Base-by-base conservation (phyloP, 2,113 vertebrate genomes). In the Callaeas wilsoni region DNA sequence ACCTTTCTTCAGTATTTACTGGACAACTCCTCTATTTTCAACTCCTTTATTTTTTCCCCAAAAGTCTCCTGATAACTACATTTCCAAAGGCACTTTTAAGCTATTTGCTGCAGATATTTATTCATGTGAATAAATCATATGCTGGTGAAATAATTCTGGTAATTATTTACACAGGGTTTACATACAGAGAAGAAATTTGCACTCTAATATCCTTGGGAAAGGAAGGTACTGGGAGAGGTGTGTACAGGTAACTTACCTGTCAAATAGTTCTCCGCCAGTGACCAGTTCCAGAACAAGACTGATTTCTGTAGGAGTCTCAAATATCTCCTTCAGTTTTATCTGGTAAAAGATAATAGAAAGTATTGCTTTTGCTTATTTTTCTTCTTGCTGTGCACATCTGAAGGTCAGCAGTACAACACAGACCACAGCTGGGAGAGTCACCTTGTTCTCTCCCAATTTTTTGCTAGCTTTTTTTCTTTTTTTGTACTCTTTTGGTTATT, bases 291-390 rank as follows among this genome's bases (percentile, higher is more conserved):
- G 96, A 87, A 99, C 98, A 93, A 99, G 98, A 86, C 98, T 99
- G 96, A 99, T 99, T 97, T 99, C 98, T 93, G 97, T 96, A 44
- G 98, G 98, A 2, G 98, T 99, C 98, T 99, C 98, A 97, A 99
- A 99, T 97, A 99, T 99, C 95, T 99, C 99, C 97, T 99, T 99
- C 97, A 99, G 97, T 97, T 98, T 99, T 97, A 99, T 99, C 99
- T 99, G 91, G 29, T 67, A 94, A 97, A 97, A 97, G 35, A 97
- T 25, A 93, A 47, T 20, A 86, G 49, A 92, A 90, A 91, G 14
- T 62, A 41, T 70, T 91, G 7, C 5, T 67, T 83, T 63, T 55
- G 12, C 10, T 56, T 62, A 33, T 68, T 56, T 87, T 32, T 55
- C 35, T 87, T 78, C 35, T 88, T 62, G 50, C 5, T 42, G 13